Evolutionary conservation across 2,888 invertebrate species (phyloP).

Genomic region (Chalcosyrphus nemorum): DNA sequence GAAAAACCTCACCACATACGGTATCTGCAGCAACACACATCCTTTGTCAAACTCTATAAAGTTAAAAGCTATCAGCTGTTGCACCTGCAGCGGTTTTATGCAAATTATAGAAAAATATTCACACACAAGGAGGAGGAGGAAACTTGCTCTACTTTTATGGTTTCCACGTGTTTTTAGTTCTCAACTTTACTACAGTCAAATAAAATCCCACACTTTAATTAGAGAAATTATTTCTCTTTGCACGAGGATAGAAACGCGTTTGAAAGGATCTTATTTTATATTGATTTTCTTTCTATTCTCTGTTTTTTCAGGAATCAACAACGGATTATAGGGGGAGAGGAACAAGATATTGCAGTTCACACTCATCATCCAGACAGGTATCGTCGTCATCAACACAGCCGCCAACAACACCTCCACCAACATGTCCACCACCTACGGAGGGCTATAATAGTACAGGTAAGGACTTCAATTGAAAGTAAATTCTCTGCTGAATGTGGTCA

Average conservation of each 20-base stretch:
- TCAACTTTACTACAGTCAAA: not conserved
- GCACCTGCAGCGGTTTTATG: not conserved
- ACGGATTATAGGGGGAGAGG: constrained; percentile 36
- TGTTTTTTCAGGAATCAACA: constrained; percentile 49
- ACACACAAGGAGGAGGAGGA: not conserved
- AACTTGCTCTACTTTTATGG: not conserved
- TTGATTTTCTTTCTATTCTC: constrained; percentile 4
- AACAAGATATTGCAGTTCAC: constrained; percentile 34
- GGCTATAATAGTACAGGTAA: not conserved
- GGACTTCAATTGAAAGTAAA: not conserved
- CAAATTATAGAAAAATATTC: not conserved
- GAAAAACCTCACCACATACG: not conserved
- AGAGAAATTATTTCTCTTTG: not conserved
- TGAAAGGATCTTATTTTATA: not conserved
- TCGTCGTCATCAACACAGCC: not conserved
- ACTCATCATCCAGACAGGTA: not conserved
- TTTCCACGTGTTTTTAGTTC: not conserved
- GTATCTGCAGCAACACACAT: not conserved
- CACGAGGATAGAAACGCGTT: not conserved
- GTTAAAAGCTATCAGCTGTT: not conserved
- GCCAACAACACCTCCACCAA: not conserved
- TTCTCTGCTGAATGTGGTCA: too few species aligned
- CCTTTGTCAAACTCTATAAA: not conserved
- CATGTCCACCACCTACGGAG: too few species aligned
- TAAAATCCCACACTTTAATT: not conserved